Conservation (phyloP, 2,888 invertebrate genomes). For the Molorchus minor region DNA sequence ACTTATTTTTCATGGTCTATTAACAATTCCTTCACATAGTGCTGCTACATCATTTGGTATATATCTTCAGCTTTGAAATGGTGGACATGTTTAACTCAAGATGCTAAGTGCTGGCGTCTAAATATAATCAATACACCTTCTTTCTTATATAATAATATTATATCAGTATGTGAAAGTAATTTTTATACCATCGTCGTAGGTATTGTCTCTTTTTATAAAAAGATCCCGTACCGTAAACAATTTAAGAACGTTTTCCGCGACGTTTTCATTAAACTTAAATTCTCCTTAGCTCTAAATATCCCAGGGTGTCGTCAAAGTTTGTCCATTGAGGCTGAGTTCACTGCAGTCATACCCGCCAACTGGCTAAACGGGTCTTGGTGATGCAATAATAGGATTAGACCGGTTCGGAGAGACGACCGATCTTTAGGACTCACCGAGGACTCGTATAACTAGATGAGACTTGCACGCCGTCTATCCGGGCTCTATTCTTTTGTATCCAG, state of each 20-base stretch:
- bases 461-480: conserved; percentile 9
- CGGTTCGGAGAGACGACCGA: conserved; percentile 11
- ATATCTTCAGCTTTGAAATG: too few species aligned
- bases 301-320: conserved; percentile 11
- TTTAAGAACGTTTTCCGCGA: background rate
- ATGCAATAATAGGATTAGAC: conserved; percentile 27
- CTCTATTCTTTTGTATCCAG: conserved; percentile 5
- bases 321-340: conserved; percentile 9
- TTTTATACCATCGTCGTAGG: too few species aligned
- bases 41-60: too few species aligned
- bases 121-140: too few species aligned
- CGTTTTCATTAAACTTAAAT: conserved; percentile 16
- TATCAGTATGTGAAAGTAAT: too few species aligned
- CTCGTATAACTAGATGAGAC: conserved; percentile 24
- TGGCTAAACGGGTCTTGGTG: conserved; percentile 11
- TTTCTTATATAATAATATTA: too few species aligned
- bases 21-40: too few species aligned
- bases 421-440: conserved; percentile 23
- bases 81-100: too few species aligned
- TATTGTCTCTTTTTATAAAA: too few species aligned
- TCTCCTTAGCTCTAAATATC: conserved; percentile 12
- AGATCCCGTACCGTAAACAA: background rate
- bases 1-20: too few species aligned
- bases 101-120: too few species aligned
- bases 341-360: conserved; percentile 18